Conservation (phyloP, 2,113 vertebrate species). For the Conger conger region DNA sequence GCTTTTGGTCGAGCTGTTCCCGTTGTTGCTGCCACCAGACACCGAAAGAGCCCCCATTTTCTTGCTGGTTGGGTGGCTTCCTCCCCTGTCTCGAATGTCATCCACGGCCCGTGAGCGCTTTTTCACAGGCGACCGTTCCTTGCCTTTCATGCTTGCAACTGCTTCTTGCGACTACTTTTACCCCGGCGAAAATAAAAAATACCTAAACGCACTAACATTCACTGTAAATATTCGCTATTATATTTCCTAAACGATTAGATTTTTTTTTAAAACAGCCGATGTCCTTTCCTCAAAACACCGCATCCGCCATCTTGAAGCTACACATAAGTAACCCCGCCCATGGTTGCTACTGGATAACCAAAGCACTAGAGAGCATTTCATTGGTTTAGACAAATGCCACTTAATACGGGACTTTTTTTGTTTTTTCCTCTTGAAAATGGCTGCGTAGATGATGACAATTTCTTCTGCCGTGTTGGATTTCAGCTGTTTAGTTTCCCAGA, state of each 20-base stretch:
- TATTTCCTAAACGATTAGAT: constrained; percentile 33
- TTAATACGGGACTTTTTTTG: constrained; percentile 11
- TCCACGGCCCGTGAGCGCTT: constrained; percentile 90
- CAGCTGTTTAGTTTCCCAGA: no score
- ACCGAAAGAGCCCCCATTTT: constrained; percentile 80
- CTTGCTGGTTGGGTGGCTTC: constrained; percentile 82
- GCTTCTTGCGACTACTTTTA: constrained; percentile 38
- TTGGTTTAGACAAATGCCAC: constrained; percentile 44
- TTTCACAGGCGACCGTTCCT: constrained; percentile 93
- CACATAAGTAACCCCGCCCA: constrained; percentile 51
- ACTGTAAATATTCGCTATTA: neutral
- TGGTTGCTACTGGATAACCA: constrained; percentile 57
- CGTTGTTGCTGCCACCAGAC: constrained; percentile 74
- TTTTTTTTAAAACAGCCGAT: constrained; percentile 49
- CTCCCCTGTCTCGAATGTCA: constrained; percentile 81
- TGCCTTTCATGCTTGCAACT: constrained; percentile 82
- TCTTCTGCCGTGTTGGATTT: no score
- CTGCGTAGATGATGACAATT: neutral
- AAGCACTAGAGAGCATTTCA: constrained; percentile 44
- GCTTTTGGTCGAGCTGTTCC: constrained; percentile 73
- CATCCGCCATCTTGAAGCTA: constrained; percentile 75
- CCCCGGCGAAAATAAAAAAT: constrained; percentile 11
- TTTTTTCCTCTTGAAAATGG: neutral
- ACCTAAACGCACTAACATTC: constrained; percentile 13
- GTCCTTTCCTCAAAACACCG: constrained; percentile 71